A percentile compares a stretch with the other conserved stretches of the same genome.
Conservation (phyloP, 2,888 invertebrate species). For the Troides helena region DNA sequence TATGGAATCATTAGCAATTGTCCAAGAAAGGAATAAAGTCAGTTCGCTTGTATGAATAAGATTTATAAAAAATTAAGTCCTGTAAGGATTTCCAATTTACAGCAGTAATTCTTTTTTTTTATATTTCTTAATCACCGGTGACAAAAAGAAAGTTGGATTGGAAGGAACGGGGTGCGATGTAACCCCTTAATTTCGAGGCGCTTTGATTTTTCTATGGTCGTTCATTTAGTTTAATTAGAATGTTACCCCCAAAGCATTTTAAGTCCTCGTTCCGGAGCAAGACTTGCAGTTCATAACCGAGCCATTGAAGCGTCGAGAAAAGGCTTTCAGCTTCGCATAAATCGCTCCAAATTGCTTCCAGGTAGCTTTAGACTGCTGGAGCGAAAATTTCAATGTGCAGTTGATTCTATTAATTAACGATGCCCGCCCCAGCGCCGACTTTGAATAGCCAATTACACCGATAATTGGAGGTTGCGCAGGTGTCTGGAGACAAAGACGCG, state of each 20-base stretch:
- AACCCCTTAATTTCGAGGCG: slow-evolving; percentile 8
- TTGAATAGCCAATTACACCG: slow-evolving; percentile 78
- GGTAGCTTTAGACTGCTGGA: slow-evolving; percentile 52
- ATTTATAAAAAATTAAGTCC: no score
- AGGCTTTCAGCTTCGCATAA: slow-evolving; percentile 49
- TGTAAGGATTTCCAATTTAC: no score
- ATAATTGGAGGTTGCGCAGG: slow-evolving; percentile 76
- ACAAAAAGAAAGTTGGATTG: slow-evolving; percentile 3
- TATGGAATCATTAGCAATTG: no score
- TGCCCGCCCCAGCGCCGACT: slow-evolving; percentile 66
- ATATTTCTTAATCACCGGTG: neutral
- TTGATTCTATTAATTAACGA: slow-evolving; percentile 75
- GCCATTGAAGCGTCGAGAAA: slow-evolving; percentile 39
- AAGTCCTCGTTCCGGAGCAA: slow-evolving; percentile 26
- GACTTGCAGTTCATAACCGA: slow-evolving; percentile 40
- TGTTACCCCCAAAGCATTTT: slow-evolving; percentile 28
- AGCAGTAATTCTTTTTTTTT: neutral
- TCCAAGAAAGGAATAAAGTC: no score
- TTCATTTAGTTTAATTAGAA: slow-evolving; percentile 26
- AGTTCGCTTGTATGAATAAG: no score
- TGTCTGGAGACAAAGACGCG: slow-evolving; percentile 63
- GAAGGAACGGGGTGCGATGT: neutral
- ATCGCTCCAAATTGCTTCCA: slow-evolving; percentile 45
- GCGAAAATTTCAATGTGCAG: slow-evolving; percentile 75
- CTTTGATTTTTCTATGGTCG: slow-evolving; percentile 11